Evolutionary conservation across 2,888 invertebrate species (phyloP).

Genomic region (Agrotis ipsilon): DNA sequence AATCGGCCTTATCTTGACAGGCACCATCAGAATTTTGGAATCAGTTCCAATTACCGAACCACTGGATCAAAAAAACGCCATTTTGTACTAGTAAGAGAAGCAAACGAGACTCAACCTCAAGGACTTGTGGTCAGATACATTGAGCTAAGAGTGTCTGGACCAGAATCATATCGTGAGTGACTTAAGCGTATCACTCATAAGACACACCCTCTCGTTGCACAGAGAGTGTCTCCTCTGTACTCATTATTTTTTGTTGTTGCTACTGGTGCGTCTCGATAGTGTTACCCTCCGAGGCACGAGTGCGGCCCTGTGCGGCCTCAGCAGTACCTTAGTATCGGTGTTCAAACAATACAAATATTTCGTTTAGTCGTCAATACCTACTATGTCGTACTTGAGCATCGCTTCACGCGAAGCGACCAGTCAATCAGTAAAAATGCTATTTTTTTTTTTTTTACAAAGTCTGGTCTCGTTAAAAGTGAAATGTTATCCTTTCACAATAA

Average conservation of each 20-base stretch:
- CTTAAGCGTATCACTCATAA: too few relatives aligned
- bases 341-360: too few relatives aligned
- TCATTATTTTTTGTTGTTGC: not conserved
- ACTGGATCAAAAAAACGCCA: too few relatives aligned
- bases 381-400: not conserved
- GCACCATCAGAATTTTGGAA: too few relatives aligned
- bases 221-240: too few relatives aligned
- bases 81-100: not conserved
- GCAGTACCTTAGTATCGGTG: too few relatives aligned
- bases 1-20: too few relatives aligned
- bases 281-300: not conserved
- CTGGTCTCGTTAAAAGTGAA: conserved; percentile 71
- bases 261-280: not conserved
- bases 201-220: too few relatives aligned
- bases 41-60: too few relatives aligned
- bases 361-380: too few relatives aligned
- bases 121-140: too few relatives aligned
- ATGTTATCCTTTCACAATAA: conserved; percentile 67
- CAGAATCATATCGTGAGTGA: not conserved
- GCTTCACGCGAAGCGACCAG: not conserved
- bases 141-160: not conserved
- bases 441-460: conserved; percentile 48
- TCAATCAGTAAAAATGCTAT: conserved; percentile 30
- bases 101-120: not conserved
- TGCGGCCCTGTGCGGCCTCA: too few relatives aligned